Conservation (phyloP, 2,888 invertebrate genomes). For the Sinelater perroti region DNA sequence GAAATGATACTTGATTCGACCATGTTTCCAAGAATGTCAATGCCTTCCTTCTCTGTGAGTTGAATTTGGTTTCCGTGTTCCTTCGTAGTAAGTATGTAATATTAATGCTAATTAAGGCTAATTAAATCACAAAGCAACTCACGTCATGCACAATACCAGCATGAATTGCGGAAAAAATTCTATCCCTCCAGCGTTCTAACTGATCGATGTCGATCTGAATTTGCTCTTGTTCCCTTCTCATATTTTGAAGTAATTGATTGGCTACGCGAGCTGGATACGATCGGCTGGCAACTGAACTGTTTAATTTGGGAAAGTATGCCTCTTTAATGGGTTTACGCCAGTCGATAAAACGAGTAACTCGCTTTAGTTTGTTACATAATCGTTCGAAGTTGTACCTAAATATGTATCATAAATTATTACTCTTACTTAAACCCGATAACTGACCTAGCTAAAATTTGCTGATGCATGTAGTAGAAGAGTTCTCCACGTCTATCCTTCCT, state of each 20-base stretch:
- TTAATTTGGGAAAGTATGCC: constrained; percentile 86
- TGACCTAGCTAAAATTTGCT: constrained; percentile 69
- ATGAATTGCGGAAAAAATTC: constrained; percentile 76
- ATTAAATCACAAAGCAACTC: too few relatives aligned
- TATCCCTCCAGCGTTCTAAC: constrained; percentile 78
- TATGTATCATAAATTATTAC: too few relatives aligned
- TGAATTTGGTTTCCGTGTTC: constrained; percentile 62
- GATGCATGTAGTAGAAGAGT: constrained; percentile 83
- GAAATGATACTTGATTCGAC: constrained; percentile 78
- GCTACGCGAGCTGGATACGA: constrained; percentile 78
- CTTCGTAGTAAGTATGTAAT: constrained; percentile 29
- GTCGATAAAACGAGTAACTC: constrained; percentile 71
- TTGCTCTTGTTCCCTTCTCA: constrained; percentile 74
- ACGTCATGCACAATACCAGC: constrained; percentile 68
- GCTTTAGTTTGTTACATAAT: constrained; percentile 73
- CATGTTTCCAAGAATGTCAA: constrained; percentile 81
- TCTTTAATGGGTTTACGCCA: constrained; percentile 76
- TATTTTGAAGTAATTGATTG: constrained; percentile 65
- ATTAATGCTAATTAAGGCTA: too few relatives aligned
- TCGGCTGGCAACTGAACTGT: constrained; percentile 78
- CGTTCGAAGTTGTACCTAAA: constrained; percentile 81
- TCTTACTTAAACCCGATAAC: too few relatives aligned
- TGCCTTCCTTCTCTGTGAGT: constrained; percentile 74
- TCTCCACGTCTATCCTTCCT: constrained; percentile 81
- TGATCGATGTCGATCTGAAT: constrained; percentile 73